Evolutionary conservation across 2,888 invertebrate genomes (phyloP).

Genomic region (Trypoxylon attenuatum): DNA sequence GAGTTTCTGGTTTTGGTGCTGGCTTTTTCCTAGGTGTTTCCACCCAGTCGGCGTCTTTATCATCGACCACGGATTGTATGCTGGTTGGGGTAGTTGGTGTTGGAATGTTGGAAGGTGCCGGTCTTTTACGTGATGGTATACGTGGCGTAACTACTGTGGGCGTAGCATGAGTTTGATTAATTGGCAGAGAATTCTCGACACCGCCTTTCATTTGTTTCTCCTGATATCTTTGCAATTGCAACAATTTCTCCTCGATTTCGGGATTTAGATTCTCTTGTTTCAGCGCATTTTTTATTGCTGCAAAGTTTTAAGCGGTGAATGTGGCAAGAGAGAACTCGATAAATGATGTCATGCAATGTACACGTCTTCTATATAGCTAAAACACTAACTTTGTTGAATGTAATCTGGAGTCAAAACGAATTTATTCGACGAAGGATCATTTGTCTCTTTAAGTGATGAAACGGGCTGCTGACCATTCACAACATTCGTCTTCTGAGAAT

Average conservation of each 20-base stretch:
- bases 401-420: conserved; percentile 94
- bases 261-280: conserved; percentile 94
- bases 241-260: conserved; percentile 92
- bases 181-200: conserved; percentile 64
- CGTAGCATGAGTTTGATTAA: conserved; percentile 64
- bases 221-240: conserved; percentile 90
- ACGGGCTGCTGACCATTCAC: conserved; percentile 71
- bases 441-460: conserved; percentile 66
- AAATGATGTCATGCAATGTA: too few relatives aligned
- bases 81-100: conserved; percentile 40
- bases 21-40: conserved; percentile 69
- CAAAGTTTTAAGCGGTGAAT: conserved; percentile 46
- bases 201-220: conserved; percentile 84
- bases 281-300: conserved; percentile 94
- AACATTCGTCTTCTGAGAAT: conserved; percentile 62
- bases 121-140: conserved; percentile 77
- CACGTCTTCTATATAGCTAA: background rate
- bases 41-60: conserved; percentile 61
- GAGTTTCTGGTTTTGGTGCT: conserved; percentile 61
- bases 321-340: conserved; percentile 35
- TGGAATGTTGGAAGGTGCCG: conserved; percentile 72
- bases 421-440: conserved; percentile 76
- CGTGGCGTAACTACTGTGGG: conserved; percentile 69
- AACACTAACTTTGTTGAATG: conserved; percentile 92
- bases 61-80: conserved; percentile 39